Percentiles rank a stretch among this genome's conserved stretches.
These are phyloP conservation scores for Eulimnadia texana DNA, from an alignment of 1,140 invertebrate species.

Conservation along the genomic window DNA sequence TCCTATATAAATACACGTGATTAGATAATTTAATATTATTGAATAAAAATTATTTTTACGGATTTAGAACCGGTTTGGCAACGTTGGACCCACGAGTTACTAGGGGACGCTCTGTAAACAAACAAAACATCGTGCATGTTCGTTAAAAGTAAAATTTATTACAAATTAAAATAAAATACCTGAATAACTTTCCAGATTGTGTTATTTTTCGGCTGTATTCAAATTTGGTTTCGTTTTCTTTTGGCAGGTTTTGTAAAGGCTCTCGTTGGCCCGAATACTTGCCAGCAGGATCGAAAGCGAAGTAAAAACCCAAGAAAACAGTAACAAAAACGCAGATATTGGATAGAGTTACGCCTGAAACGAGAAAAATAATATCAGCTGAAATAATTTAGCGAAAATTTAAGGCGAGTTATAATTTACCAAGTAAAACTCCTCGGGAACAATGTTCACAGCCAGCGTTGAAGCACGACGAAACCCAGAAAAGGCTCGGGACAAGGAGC, in stretches of 20 bases:
- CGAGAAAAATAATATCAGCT: no score
- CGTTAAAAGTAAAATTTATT: not conserved
- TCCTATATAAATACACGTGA: constrained; percentile 35
- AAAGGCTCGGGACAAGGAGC: no score
- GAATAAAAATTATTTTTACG: not conserved
- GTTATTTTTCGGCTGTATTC: not conserved
- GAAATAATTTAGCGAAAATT: no score
- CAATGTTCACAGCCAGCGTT: no score
- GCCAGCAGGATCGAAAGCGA: not conserved
- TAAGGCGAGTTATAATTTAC: no score
- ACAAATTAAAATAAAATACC: not conserved
- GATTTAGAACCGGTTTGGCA: not conserved
- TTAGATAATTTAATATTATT: not conserved
- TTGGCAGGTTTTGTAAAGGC: not conserved
- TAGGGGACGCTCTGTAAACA: not conserved
- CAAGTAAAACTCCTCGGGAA: no score
- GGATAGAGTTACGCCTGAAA: not conserved
- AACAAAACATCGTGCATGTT: constrained; percentile 63
- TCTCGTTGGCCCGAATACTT: not conserved
- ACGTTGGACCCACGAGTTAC: not conserved
- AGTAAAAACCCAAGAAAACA: not conserved
- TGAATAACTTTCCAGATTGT: not conserved
- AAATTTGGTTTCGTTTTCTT: not conserved
- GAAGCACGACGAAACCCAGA: no score
- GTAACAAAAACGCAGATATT: not conserved